Percentiles rank a stretch among this genome's conserved stretches.
Evolutionary conservation across 2,888 invertebrate species (phyloP).

Genomic region (Tridacna crocea): DNA sequence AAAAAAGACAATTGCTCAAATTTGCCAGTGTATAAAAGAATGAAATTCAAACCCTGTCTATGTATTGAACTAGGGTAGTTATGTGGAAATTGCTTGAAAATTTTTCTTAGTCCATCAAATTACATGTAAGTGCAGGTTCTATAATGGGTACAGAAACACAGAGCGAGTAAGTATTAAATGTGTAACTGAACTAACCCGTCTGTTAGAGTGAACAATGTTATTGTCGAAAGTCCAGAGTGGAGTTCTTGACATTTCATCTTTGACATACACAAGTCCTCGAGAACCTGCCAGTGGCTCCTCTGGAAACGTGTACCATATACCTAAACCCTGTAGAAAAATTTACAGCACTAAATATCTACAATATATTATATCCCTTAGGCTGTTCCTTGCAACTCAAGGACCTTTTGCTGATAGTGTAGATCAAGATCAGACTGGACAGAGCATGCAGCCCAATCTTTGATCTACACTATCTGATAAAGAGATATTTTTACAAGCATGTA

Average conservation of each 20-base stretch:
- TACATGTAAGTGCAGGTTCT: not conserved
- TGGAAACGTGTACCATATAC: conserved; percentile 35
- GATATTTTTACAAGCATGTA: too few relatives aligned
- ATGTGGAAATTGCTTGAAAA: not conserved
- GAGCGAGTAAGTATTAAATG: not conserved
- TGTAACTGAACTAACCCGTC: not conserved
- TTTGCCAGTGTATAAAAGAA: too few relatives aligned
- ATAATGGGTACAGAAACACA: not conserved
- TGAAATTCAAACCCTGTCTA: too few relatives aligned
- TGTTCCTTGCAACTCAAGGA: too few relatives aligned
- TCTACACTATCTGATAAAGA: too few relatives aligned
- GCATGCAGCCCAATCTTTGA: too few relatives aligned
- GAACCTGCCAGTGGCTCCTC: conserved; percentile 22
- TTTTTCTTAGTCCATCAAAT: not conserved
- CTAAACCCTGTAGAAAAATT: conserved; percentile 6
- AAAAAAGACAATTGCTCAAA: too few relatives aligned
- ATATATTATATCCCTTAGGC: too few relatives aligned
- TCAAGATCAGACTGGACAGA: too few relatives aligned
- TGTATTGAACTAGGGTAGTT: too few relatives aligned
- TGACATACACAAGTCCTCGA: not conserved
- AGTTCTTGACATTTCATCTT: conserved; percentile 13
- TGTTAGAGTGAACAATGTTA: conserved; percentile 29
- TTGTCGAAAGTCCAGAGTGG: conserved; percentile 27
- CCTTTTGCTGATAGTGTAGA: too few relatives aligned
- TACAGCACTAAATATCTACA: not conserved